Evolutionary conservation across 2,113 vertebrate genomes (phyloP).

Genomic region (Steatornis caripensis): DNA sequence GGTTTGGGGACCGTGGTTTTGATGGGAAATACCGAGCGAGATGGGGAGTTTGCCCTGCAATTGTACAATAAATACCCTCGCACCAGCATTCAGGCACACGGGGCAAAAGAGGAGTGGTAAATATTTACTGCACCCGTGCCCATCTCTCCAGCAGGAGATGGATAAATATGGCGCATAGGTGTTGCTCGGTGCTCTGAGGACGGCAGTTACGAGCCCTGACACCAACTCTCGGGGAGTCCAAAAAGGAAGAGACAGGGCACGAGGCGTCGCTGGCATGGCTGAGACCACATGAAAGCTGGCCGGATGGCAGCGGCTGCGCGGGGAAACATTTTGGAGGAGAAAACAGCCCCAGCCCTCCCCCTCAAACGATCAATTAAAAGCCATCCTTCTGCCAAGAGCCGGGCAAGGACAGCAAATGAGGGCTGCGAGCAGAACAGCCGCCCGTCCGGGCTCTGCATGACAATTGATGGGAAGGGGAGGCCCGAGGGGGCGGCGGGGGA

Average conservation of each 20-base stretch:
- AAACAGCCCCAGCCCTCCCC: constrained; percentile 57
- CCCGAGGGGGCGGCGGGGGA: background rate
- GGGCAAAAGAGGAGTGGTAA: background rate
- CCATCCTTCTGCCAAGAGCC: constrained; percentile 69
- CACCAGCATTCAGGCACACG: background rate
- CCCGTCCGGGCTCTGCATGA: constrained; percentile 75
- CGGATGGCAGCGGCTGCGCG: background rate
- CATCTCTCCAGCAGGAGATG: background rate
- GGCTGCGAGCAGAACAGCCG: constrained; percentile 39
- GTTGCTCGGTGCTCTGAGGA: background rate
- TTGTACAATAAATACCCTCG: background rate
- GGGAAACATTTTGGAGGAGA: constrained; percentile 58
- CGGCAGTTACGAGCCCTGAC: background rate
- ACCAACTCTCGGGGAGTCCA: background rate
- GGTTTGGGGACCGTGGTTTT: background rate
- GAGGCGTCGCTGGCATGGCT: background rate
- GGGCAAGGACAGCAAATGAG: constrained; percentile 27
- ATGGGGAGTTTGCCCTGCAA: background rate
- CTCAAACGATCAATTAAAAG: constrained; percentile 73
- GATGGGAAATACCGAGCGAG: background rate
- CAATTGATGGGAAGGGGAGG: constrained; percentile 72
- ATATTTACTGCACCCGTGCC: background rate
- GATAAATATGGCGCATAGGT: background rate
- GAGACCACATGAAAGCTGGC: background rate
- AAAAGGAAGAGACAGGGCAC: background rate